Percentiles rank a stretch among this genome's conserved stretches.
phyloP scores from a whole-genome alignment of 2,797 vertebrate species.

The Tangara arthus region DNA sequence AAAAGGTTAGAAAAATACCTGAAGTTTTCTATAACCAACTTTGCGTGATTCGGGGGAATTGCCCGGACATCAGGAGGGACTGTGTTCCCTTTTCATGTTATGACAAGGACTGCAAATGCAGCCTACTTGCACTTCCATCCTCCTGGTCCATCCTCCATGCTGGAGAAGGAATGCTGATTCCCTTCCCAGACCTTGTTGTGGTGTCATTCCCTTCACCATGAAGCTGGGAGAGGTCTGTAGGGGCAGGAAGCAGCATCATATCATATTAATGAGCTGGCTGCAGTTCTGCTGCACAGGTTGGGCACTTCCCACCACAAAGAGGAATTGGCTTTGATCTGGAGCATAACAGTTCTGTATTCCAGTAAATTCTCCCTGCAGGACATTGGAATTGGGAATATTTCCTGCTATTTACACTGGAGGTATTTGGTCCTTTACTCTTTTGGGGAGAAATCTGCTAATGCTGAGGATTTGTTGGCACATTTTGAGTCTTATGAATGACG shows the following conservation, averaged over 20 bases:
- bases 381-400: background rate
- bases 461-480: background rate
- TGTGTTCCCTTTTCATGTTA: background rate
- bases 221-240: background rate
- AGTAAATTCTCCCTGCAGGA: background rate
- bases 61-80: background rate
- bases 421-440: background rate
- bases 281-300: background rate
- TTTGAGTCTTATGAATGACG: background rate
- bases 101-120: background rate
- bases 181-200: background rate
- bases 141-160: background rate
- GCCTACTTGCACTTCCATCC: accelerated
- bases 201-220: background rate
- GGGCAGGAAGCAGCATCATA: background rate
- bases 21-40: background rate
- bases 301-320: background rate
- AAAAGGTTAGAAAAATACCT: background rate
- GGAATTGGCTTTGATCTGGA: background rate
- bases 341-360: background rate
- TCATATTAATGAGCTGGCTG: background rate
- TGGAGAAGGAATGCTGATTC: background rate
- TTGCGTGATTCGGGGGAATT: background rate
- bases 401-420: background rate
- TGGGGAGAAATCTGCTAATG: background rate